These are phyloP conservation scores for Arbacia lixula DNA, from an alignment of 53 echinoderm and acorn worm genomes.

Conservation along the genomic window DNA sequence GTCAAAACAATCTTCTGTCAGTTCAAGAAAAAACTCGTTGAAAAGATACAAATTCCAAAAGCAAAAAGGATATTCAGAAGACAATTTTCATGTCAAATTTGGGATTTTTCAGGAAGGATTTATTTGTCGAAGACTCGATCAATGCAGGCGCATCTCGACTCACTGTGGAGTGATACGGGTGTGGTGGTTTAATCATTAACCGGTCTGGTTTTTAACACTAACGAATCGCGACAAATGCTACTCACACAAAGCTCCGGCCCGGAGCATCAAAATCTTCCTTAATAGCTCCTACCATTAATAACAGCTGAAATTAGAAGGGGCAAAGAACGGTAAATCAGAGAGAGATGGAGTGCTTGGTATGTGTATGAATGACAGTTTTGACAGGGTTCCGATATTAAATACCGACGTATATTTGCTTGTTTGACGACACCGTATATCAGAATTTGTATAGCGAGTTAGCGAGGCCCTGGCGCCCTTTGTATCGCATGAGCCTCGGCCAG, in stretches of 20 bases:
- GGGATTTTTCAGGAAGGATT: too few relatives aligned
- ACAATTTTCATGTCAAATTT: slow-evolving; percentile 42
- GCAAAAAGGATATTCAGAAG: slow-evolving; percentile 28
- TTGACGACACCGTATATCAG: slow-evolving; percentile 57
- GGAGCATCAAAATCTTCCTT: slow-evolving; percentile 17
- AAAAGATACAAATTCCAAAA: too few relatives aligned
- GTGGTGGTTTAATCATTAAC: slow-evolving; percentile 51
- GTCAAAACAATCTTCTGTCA: too few relatives aligned
- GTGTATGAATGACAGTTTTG: slow-evolving; percentile 48
- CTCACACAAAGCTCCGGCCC: background rate
- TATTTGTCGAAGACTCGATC: too few relatives aligned
- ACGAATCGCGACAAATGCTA: slow-evolving; percentile 27
- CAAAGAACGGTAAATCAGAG: slow-evolving; percentile 20
- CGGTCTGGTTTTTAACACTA: slow-evolving; percentile 7
- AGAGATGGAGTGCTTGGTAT: slow-evolving; percentile 33
- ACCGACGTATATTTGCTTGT: slow-evolving; percentile 46
- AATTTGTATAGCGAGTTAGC: slow-evolving; percentile 55
- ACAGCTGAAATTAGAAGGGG: slow-evolving; percentile 13
- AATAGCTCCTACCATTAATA: slow-evolving; percentile 43
- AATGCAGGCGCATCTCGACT: too few relatives aligned
- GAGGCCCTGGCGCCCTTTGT: slow-evolving; percentile 40
- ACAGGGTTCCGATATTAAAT: slow-evolving; percentile 41
- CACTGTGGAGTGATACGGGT: too few relatives aligned
- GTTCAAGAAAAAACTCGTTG: too few relatives aligned
- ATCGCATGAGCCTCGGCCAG: background rate